phyloP scores from a whole-genome alignment of 2,888 invertebrate genomes.

The Tetranychus truncatus region DNA sequence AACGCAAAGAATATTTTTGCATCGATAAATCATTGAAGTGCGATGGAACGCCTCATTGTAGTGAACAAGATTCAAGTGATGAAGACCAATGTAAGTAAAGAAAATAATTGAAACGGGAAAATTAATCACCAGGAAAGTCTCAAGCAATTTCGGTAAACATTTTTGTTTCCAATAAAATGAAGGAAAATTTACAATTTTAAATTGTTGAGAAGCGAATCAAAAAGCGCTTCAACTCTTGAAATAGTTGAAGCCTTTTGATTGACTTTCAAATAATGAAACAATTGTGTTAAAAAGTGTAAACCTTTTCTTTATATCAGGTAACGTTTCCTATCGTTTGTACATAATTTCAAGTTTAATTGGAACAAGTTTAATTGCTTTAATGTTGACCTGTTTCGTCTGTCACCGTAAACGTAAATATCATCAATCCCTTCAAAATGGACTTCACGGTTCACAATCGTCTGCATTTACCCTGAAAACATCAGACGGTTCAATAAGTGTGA shows the following conservation, averaged over 20 bases:
- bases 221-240: no score
- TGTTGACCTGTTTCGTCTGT: background rate
- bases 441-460: background rate
- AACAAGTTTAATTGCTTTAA: background rate
- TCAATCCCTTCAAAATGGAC: background rate
- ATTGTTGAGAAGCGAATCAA: no score
- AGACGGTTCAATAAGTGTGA: background rate
- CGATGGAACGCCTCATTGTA: conserved; percentile 34
- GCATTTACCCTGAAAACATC: background rate
- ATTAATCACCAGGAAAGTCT: background rate
- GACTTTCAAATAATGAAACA: no score
- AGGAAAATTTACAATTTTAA: no score
- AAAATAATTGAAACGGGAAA: background rate
- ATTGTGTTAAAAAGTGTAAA: background rate
- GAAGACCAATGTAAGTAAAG: conserved; percentile 30
- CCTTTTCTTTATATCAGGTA: background rate
- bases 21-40: conserved; percentile 33
- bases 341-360: background rate
- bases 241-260: no score
- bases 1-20: conserved; percentile 31
- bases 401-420: background rate
- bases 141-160: no score
- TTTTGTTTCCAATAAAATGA: no score
- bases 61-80: conserved; percentile 33
- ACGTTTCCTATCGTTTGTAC: background rate